These are phyloP conservation scores for Bombyx huttoni DNA, from an alignment of 2,888 invertebrate genomes.

Conservation along the genomic window DNA sequence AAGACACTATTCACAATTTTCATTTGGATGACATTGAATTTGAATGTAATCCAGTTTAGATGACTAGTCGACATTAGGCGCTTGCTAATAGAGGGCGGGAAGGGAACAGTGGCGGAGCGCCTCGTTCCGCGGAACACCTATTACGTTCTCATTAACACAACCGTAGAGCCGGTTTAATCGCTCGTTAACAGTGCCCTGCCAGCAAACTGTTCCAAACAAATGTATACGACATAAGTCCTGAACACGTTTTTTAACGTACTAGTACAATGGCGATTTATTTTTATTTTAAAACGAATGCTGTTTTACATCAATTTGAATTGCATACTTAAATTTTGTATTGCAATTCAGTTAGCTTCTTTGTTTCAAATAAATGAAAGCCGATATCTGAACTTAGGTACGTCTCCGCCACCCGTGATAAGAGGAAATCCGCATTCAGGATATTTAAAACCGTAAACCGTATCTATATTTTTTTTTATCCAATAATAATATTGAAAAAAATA, in stretches of 20 bases:
- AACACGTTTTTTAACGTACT: background rate
- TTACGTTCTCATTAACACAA: conserved; percentile 52
- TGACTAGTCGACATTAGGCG: conserved; percentile 29
- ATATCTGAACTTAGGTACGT: too few relatives aligned
- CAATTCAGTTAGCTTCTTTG: too few relatives aligned
- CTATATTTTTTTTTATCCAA: too few relatives aligned
- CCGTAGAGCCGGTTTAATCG: conserved; percentile 40
- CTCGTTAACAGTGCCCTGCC: conserved; percentile 45
- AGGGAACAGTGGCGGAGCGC: conserved; percentile 32
- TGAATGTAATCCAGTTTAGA: conserved; percentile 28
- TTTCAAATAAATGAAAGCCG: too few relatives aligned
- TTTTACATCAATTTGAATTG: too few relatives aligned
- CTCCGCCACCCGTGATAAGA: too few relatives aligned
- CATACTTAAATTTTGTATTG: too few relatives aligned
- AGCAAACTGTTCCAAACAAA: conserved; percentile 41
- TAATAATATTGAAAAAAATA: too few relatives aligned
- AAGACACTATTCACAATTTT: background rate
- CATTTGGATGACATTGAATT: conserved; percentile 22
- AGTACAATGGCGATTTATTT: background rate
- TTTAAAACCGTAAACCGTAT: too few relatives aligned
- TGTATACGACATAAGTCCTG: conserved; percentile 17
- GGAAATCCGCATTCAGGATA: too few relatives aligned
- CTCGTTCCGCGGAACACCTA: conserved; percentile 39
- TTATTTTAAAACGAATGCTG: too few relatives aligned
- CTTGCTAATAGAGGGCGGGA: conserved; percentile 21